These are phyloP conservation scores for Sarotherodon lohbergeri DNA, from an alignment of 2,113 vertebrate species.

Conservation along the genomic window DNA sequence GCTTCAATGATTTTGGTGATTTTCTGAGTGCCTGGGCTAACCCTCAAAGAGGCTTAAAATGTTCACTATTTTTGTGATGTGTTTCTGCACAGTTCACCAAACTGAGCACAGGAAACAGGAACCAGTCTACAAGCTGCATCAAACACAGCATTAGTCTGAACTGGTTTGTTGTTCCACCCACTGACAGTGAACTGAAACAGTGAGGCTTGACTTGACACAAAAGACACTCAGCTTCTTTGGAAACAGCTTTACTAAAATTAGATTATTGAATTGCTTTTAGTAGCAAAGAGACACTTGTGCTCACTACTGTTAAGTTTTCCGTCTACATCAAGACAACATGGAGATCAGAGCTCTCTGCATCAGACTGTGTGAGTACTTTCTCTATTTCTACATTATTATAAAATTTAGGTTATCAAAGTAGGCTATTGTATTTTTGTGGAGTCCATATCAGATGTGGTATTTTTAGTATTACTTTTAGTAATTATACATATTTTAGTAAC, in stretches of 20 bases:
- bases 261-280: background rate
- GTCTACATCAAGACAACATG: background rate
- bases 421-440: background rate
- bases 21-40: background rate
- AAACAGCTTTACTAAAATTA: accelerated
- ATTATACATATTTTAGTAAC: background rate
- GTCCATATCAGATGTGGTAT: accelerated
- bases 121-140: background rate
- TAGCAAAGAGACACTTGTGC: background rate
- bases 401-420: background rate
- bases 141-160: accelerated
- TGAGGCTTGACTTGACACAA: background rate
- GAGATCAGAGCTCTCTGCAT: background rate
- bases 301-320: accelerated
- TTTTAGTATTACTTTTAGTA: background rate
- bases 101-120: background rate
- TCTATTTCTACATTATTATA: background rate
- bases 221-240: accelerated
- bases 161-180: background rate
- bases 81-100: background rate
- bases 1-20: background rate
- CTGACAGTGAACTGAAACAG: background rate
- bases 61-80: background rate
- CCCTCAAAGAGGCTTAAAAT: background rate
- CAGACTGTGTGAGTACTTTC: background rate